Conservation (phyloP, 2,113 vertebrate species). For the Ictalurus furcatus region DNA sequence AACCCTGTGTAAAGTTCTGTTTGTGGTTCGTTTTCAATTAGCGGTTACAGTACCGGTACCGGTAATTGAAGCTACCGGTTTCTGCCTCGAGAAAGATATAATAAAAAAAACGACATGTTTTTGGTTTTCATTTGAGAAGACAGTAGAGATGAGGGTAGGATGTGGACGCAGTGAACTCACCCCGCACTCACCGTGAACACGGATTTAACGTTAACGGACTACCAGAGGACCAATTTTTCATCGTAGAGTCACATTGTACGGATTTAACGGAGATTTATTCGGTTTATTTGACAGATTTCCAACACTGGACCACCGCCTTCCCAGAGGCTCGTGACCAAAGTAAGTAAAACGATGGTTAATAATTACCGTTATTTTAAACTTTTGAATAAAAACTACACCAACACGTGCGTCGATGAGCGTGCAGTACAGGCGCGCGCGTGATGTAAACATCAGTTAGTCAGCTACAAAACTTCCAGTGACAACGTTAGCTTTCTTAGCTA, state of each 20-base stretch:
- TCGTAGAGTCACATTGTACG: not conserved
- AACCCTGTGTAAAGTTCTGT: not conserved
- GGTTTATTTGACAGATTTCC: too few species aligned
- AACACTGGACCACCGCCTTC: not conserved
- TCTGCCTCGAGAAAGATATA: too few species aligned
- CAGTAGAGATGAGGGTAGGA: not conserved
- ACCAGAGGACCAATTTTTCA: too few species aligned
- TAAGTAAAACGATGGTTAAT: constrained; percentile 56
- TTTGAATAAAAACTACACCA: too few species aligned
- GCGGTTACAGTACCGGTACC: too few species aligned
- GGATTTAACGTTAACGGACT: too few species aligned
- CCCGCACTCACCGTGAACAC: not conserved
- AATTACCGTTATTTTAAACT: not conserved
- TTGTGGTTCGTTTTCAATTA: not conserved
- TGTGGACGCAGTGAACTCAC: not conserved
- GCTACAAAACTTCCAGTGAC: not conserved
- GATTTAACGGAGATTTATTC: not conserved
- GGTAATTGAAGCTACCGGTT: too few species aligned
- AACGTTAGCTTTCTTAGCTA: constrained; percentile 2
- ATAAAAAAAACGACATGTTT: not conserved
- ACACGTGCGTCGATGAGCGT: not conserved
- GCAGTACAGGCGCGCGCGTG: not conserved
- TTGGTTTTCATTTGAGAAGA: not conserved
- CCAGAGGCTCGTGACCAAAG: constrained; percentile 49
- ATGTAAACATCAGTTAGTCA: not conserved